A percentile compares a stretch with the other conserved stretches of the same genome.
These are phyloP conservation scores for Vannuccia rotundouncinata DNA, from an alignment of 2,888 invertebrate species.

Conservation along the genomic window DNA sequence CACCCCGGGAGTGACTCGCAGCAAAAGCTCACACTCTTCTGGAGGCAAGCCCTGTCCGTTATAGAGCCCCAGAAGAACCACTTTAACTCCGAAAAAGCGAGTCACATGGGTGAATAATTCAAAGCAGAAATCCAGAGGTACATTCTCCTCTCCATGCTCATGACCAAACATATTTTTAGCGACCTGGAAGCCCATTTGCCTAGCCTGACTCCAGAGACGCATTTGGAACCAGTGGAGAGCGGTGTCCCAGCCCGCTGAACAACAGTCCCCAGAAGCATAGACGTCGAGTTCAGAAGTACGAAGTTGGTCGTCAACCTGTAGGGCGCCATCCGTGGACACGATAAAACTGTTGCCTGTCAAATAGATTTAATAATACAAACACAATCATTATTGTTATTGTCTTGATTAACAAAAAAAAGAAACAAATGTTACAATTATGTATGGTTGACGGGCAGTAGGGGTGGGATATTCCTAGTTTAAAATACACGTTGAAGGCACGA, in stretches of 20 bases:
- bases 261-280: slow-evolving; percentile 92
- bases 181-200: slow-evolving; percentile 80
- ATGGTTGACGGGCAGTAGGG: too few species aligned
- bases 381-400: too few species aligned
- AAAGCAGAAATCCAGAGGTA: slow-evolving; percentile 76
- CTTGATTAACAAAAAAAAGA: too few species aligned
- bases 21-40: slow-evolving; percentile 65
- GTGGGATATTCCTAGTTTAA: too few species aligned
- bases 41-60: slow-evolving; percentile 78
- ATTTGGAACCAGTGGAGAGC: slow-evolving; percentile 63
- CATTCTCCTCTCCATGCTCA: slow-evolving; percentile 42
- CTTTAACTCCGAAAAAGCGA: slow-evolving; percentile 83
- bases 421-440: too few species aligned
- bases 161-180: slow-evolving; percentile 72
- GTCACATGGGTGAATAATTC: slow-evolving; percentile 95
- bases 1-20: slow-evolving; percentile 66
- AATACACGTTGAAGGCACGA: too few species aligned
- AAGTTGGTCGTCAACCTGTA: slow-evolving; percentile 77
- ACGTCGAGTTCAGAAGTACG: slow-evolving; percentile 70
- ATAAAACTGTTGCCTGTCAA: slow-evolving; percentile 41
- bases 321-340: slow-evolving; percentile 67
- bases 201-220: slow-evolving; percentile 92
- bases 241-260: slow-evolving; percentile 69
- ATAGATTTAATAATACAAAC: too few species aligned
- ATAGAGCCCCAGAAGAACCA: slow-evolving; percentile 61